Evolutionary conservation across 2,888 invertebrate genomes (phyloP), one percentile per base, ranked within the genome.

Genomic region (Frankliniella intonsa): DNA sequence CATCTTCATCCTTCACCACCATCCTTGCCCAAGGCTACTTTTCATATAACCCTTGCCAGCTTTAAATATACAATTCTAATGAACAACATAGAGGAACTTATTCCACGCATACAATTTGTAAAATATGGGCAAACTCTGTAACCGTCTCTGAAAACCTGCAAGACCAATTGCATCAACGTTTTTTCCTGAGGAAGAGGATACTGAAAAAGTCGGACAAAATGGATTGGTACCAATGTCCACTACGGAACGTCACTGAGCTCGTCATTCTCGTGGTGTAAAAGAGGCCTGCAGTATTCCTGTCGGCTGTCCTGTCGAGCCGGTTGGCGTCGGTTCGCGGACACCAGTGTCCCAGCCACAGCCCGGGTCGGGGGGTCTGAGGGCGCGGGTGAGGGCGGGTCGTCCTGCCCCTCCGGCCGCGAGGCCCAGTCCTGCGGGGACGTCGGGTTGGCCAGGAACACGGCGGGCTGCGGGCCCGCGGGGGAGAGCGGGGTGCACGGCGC

Each of bases 401-500:
- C 69, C 10, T 76, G 22, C 5, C 69, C 69, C 10, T 76, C 11
- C 8, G 12, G 69, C 22, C 7, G 69, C 69, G 69, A 22, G 22
- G 69, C n/a, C n/a, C n/a, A n/a, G n/a, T 62, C 17, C 62, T 22
- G 25, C 69, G 12, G 22, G 55, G 17, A 55, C 14, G 55, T 2
- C 55, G 2, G 55, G 22, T 22, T 3, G n/a, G 69, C 22, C 69
- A 10, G 69, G 69, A 76, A 76, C 69, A 76, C 69, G 90, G 90
- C 88, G 90, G 90, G 90, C 88, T 90, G 87, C 89, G 89, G 84
- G 89, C 89, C 87, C 89, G 89, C 86, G 90, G 89, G 84, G 22
- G 69, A 22, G 25, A 76, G 22, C 25, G 69, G 69, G 22, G 69
- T 76, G 25, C 69, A 76, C 25, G 90, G 89, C 81, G 89, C 89